These are phyloP conservation scores for Anolis sagrei DNA, from an alignment of 2,113 vertebrate species.

Conservation along the genomic window DNA sequence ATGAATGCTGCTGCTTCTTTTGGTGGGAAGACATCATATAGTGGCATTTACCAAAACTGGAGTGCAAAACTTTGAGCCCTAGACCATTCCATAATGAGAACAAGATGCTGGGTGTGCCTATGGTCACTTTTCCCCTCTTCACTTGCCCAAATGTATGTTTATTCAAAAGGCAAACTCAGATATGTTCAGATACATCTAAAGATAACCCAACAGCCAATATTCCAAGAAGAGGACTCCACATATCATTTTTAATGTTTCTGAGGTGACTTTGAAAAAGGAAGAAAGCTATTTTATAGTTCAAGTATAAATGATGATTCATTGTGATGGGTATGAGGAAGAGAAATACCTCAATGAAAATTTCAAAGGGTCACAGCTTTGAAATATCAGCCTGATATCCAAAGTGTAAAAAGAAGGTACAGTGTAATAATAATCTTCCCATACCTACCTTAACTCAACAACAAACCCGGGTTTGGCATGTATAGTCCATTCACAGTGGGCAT, in stretches of 20 bases:
- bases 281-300: neutral
- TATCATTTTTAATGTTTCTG: neutral
- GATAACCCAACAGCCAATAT: neutral
- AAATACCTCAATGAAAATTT: neutral
- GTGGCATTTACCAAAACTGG: neutral
- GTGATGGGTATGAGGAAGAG: neutral
- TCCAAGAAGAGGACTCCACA: neutral
- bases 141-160: neutral
- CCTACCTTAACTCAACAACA: slow-evolving; percentile 90
- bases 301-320: neutral
- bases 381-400: neutral
- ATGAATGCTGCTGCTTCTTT: neutral
- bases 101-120: neutral
- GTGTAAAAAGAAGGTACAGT: neutral
- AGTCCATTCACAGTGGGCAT: slow-evolving; percentile 95
- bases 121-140: neutral
- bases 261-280: neutral
- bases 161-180: neutral
- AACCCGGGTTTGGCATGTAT: slow-evolving; percentile 88
- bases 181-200: neutral
- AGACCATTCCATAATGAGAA: neutral
- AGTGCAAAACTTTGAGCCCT: neutral
- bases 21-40: neutral
- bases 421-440: slow-evolving; percentile 11
- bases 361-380: neutral